Evolutionary conservation across 2,888 invertebrate species (phyloP).

Genomic region (Agonopterix alstromeriana): DNA sequence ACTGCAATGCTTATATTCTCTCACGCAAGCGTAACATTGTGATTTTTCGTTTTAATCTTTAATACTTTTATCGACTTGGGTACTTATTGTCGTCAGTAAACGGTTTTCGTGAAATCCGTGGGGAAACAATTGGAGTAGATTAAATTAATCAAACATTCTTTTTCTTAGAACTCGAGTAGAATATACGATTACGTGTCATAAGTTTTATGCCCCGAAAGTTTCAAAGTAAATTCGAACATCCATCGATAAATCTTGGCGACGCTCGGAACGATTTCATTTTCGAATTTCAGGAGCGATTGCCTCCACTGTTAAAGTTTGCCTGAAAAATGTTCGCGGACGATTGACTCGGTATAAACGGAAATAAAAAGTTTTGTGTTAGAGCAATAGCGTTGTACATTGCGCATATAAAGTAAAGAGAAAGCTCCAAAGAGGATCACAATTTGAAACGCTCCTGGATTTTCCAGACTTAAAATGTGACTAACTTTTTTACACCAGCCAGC

Average conservation of each 20-base stretch:
- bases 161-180: constrained; percentile 40
- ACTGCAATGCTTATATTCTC: no score
- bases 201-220: constrained; percentile 74
- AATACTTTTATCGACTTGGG: no score
- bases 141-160: constrained; percentile 1
- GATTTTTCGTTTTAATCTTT: no score
- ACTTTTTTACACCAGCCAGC: constrained; percentile 43
- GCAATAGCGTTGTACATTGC: constrained; percentile 68
- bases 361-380: constrained; percentile 76
- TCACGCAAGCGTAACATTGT: no score
- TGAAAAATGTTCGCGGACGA: constrained; percentile 76
- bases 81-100: background rate
- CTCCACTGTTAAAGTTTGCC: constrained; percentile 76
- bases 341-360: constrained; percentile 76
- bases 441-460: constrained; percentile 49
- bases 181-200: constrained; percentile 76
- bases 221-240: constrained; percentile 75
- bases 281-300: constrained; percentile 77
- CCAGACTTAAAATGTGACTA: constrained; percentile 49
- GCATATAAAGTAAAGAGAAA: constrained; percentile 65
- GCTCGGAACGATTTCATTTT: constrained; percentile 76
- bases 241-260: constrained; percentile 76
- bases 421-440: constrained; percentile 56
- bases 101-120: background rate
- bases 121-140: background rate